A percentile compares a stretch with the other conserved stretches of the same genome.
phyloP scores from a whole-genome alignment of 2,113 vertebrate species.

The Corvus cornix region DNA sequence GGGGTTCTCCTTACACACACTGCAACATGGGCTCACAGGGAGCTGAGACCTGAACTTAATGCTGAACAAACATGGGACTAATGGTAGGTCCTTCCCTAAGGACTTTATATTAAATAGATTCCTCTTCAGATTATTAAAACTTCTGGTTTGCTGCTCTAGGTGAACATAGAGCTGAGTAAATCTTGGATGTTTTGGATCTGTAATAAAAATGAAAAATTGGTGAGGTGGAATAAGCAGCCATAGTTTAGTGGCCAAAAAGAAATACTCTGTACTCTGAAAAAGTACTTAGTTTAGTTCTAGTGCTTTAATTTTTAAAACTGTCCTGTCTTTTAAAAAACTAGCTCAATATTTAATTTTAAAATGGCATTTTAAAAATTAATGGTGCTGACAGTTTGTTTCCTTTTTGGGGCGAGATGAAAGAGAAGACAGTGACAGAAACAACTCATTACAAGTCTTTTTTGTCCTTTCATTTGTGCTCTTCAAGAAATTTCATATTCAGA shows the following conservation, averaged over 20 bases:
- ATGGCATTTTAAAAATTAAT: constrained; percentile 38
- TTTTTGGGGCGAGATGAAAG: not conserved
- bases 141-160: not conserved
- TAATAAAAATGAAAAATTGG: not conserved
- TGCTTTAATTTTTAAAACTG: constrained; percentile 37
- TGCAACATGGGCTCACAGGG: not conserved
- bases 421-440: not conserved
- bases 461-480: not conserved
- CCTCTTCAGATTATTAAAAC: not conserved
- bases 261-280: not conserved
- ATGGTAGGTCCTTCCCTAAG: not conserved
- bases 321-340: not conserved
- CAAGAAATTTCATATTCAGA: not conserved
- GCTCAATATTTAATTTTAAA: constrained; percentile 49
- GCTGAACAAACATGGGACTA: not conserved
- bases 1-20: accelerated
- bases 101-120: not conserved
- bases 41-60: not conserved
- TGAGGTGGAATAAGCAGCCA: not conserved
- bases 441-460: not conserved
- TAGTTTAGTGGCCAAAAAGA: not conserved
- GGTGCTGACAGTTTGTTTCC: constrained; percentile 42
- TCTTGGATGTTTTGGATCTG: not conserved
- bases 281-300: not conserved
- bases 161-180: not conserved